Base-by-base conservation (phyloP, 2,888 invertebrate genomes). In the Drosophila prostipennis region DNA sequence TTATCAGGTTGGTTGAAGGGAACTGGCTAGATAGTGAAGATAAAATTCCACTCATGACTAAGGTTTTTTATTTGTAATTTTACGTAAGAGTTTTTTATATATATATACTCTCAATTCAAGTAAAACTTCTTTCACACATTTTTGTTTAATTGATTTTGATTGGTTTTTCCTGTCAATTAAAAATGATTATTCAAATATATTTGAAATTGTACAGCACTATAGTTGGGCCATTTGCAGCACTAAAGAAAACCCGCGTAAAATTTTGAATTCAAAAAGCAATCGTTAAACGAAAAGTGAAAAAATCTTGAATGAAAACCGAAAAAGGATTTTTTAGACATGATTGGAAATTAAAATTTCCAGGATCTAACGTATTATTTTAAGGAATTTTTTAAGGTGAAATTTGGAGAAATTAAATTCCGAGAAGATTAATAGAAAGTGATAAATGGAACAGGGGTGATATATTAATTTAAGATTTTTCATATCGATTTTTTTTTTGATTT, bases 191-290 rank as follows among this genome's bases (percentile, higher is more conserved):
- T 39, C 4, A 14, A 14, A 14, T 2, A 13, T 3, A 16, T 54
- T 16, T 49, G 7, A 16, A 19, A 19, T 6, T 29, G 8, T 32
- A n/a, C 39, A 58, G 3, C 57, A 58, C 57, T 56, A 8, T 2
- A 11, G 3, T 5, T 11, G n/a, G 10, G 11, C 7, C 1, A 7
- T 48, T 48, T 48, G 11, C 48, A 48, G 7, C 48, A 48, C 34
- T 48, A 13, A 2, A 3, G 0, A 11, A 3, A n/a, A 3, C 8
- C n/a, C 39, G 36, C 57, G 39, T 29, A 1, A 19, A 0, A 23
- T 10, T 3, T 16, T 4, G 7, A 11, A 55, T 55, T 54, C 8
- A 55, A 55, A 29, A 39, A 32, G 26, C 43, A 23, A 8, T 4
- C 14, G 14, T 8, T 39, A 39, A 34, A 5, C 14, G 3, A 39